Conservation (phyloP, 2,797 vertebrate genomes). For the Rhinoraja longicauda region DNA sequence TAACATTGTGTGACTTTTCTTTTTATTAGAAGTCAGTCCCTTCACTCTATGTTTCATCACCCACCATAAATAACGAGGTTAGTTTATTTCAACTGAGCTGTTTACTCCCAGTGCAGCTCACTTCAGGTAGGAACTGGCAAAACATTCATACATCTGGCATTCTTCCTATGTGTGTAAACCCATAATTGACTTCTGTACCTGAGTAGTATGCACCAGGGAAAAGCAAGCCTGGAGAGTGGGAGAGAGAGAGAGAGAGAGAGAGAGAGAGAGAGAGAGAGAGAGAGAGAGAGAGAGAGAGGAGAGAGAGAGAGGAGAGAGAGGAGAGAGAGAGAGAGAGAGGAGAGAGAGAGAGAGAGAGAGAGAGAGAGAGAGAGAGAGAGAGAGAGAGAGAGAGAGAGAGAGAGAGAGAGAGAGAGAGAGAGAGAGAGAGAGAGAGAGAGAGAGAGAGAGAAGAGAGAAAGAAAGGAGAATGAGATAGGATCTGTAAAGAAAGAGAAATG, state of each 20-base stretch:
- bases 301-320: too few species aligned
- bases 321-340: neutral
- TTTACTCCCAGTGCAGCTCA: neutral
- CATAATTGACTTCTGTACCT: neutral
- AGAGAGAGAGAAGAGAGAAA: too few species aligned
- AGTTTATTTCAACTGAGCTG: neutral
- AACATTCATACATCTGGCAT: neutral
- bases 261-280: too few species aligned
- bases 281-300: too few species aligned
- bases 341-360: too few species aligned
- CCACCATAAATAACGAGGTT: neutral
- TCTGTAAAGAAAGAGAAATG: neutral
- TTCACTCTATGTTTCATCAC: neutral
- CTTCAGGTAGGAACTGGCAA: neutral
- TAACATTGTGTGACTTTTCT: neutral
- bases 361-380: too few species aligned
- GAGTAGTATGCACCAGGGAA: neutral
- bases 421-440: too few species aligned
- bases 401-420: too few species aligned
- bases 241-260: too few species aligned
- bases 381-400: too few species aligned
- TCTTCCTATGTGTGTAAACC: neutral
- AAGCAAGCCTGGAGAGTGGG: neutral
- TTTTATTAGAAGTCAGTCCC: neutral
- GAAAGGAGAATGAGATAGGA: too few species aligned